phyloP scores from a whole-genome alignment of 2,888 invertebrate genomes.

The Drosophila conformis region DNA sequence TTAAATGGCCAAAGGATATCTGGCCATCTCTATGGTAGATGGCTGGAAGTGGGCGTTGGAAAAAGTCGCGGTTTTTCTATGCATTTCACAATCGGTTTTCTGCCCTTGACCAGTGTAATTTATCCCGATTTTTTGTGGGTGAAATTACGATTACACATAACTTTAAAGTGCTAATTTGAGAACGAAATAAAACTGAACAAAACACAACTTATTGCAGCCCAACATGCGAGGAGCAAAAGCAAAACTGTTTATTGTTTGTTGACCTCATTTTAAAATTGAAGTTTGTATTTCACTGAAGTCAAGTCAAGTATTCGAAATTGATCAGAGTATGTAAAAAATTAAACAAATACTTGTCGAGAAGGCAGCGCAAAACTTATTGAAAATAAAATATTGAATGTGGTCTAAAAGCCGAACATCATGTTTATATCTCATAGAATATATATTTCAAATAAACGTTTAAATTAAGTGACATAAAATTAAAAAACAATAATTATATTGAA shows the following conservation, averaged over 20 bases:
- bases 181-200: background rate
- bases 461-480: too few species aligned
- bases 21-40: background rate
- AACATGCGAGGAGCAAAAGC: background rate
- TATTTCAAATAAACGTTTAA: too few species aligned
- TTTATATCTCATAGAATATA: too few species aligned
- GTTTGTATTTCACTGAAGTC: background rate
- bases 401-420: too few species aligned
- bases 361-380: too few species aligned
- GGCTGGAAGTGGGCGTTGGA: background rate
- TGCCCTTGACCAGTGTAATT: background rate
- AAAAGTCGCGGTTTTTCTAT: background rate
- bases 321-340: too few species aligned
- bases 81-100: constrained; percentile 2
- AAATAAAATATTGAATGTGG: too few species aligned
- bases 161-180: background rate
- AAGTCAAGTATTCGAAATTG: background rate
- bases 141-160: background rate
- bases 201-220: background rate
- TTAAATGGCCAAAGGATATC: constrained; percentile 54
- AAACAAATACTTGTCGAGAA: too few species aligned
- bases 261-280: background rate
- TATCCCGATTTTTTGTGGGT: background rate
- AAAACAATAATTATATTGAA: too few species aligned
- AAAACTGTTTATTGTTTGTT: background rate